Conservation (phyloP, 1,140 invertebrate genomes). For the Lucilia sericata region DNA sequence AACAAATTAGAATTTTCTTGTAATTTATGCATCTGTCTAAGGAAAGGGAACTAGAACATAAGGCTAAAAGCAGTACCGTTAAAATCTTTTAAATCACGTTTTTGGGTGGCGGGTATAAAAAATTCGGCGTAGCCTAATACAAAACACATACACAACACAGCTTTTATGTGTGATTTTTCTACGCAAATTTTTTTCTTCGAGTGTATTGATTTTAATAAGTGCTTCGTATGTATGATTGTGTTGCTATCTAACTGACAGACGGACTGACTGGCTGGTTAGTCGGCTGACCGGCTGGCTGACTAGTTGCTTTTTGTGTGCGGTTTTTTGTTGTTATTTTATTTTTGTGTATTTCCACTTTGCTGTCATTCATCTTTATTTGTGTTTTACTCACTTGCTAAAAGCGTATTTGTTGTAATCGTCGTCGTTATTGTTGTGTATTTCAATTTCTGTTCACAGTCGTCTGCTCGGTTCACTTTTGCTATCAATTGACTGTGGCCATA, state of each 20-base stretch:
- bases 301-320: not conserved
- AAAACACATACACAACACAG: not conserved
- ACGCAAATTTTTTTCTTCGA: not conserved
- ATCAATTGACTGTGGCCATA: constrained; percentile 35
- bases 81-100: too few species aligned
- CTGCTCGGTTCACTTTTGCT: constrained; percentile 10
- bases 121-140: too few species aligned
- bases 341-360: constrained; percentile 23
- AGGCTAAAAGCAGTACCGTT: too few species aligned
- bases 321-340: not conserved
- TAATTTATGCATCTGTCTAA: too few species aligned
- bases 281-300: not conserved
- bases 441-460: not conserved
- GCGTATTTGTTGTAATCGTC: not conserved
- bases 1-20: too few species aligned
- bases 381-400: constrained; percentile 11
- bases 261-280: not conserved
- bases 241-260: not conserved
- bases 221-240: not conserved
- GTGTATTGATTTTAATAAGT: not conserved
- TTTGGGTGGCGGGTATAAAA: too few species aligned
- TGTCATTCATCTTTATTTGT: constrained; percentile 20
- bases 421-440: too few species aligned
- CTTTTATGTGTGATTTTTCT: not conserved
- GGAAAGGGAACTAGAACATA: too few species aligned